Evolutionary conservation across 2,888 invertebrate species (phyloP).

Genomic region (Halocaridina rubra): DNA sequence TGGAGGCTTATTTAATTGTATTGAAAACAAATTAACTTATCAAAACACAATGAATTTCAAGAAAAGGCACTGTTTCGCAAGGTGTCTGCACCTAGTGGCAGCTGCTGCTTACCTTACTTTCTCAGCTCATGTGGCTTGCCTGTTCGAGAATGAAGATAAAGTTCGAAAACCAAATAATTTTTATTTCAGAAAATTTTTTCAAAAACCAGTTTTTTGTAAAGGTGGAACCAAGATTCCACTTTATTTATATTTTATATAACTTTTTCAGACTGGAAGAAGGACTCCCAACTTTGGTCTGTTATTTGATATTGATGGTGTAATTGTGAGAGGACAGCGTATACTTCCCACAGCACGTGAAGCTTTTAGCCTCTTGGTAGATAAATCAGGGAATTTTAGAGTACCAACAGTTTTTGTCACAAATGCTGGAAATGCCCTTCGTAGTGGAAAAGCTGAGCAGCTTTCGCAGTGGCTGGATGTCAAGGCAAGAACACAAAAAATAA

Average conservation of each 20-base stretch:
- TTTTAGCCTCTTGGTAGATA: slow-evolving; percentile 72
- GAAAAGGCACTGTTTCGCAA: too few species aligned
- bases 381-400: slow-evolving; percentile 73
- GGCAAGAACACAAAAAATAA: too few species aligned
- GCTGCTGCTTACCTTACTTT: neutral
- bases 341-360: slow-evolving; percentile 74
- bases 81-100: too few species aligned
- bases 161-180: neutral
- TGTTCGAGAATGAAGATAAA: neutral
- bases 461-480: slow-evolving; percentile 74
- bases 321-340: slow-evolving; percentile 74
- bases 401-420: slow-evolving; percentile 77
- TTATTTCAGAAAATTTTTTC: neutral
- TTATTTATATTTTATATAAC: neutral
- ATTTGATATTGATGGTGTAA: slow-evolving; percentile 78
- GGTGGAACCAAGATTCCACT: neutral
- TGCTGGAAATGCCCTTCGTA: slow-evolving; percentile 74
- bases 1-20: too few species aligned
- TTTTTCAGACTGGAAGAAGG: neutral
- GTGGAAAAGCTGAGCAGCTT: slow-evolving; percentile 74
- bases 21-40: too few species aligned
- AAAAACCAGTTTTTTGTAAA: neutral
- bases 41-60: too few species aligned
- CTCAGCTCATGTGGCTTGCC: neutral
- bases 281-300: slow-evolving; percentile 73